Conservation (phyloP, 2,797 vertebrate species). For the Eupleurogrammus muticus region DNA sequence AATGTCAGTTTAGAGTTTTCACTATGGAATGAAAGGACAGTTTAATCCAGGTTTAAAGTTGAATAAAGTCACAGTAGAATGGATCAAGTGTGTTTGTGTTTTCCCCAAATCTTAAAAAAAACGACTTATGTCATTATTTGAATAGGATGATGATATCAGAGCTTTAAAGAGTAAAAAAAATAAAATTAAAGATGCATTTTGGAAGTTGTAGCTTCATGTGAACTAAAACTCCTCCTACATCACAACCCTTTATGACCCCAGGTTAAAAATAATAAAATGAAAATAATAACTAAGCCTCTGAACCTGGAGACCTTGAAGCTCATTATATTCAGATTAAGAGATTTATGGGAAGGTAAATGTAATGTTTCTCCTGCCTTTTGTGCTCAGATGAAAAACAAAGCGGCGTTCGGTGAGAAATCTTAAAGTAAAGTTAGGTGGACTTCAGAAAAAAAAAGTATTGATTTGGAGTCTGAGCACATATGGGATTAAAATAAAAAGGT, state of each 20-base stretch:
- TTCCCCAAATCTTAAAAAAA: too few species aligned
- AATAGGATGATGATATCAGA: too few species aligned
- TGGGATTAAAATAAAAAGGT: conserved; percentile 67
- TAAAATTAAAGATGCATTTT: too few species aligned
- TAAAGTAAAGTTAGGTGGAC: conserved; percentile 49
- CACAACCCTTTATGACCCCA: background rate
- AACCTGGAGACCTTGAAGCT: conserved; percentile 1
- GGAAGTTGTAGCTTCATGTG: background rate
- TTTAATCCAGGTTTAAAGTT: too few species aligned
- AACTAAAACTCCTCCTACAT: background rate
- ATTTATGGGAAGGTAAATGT: conserved; percentile 12
- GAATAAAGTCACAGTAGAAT: too few species aligned
- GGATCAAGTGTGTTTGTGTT: too few species aligned
- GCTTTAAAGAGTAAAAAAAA: too few species aligned
- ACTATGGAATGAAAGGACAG: too few species aligned
- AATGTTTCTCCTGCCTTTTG: conserved; percentile 18
- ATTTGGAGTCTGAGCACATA: conserved; percentile 60
- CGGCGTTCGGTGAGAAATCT: conserved; percentile 33
- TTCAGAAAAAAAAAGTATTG: conserved; percentile 48
- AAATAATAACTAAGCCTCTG: conserved; percentile 2
- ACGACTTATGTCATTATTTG: too few species aligned
- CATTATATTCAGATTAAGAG: conserved; percentile 16
- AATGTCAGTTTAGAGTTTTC: too few species aligned
- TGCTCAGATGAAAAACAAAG: conserved; percentile 10
- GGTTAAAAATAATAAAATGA: background rate